Conservation (phyloP, 2,797 vertebrate genomes). For the Anguilla megastoma region DNA sequence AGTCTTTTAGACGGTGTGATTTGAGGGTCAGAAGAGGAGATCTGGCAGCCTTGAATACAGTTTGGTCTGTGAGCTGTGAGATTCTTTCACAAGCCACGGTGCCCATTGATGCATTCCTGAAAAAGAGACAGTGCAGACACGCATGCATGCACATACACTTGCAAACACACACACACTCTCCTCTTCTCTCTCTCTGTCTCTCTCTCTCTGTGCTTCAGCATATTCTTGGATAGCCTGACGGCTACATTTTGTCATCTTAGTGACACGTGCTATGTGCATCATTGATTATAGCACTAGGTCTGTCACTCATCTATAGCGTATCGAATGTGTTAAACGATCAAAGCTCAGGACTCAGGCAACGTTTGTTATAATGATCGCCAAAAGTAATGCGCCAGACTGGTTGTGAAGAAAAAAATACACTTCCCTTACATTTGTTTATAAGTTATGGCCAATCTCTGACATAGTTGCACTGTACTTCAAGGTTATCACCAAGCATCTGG, state of each 20-base stretch:
- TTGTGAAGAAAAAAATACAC: background rate
- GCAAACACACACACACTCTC: background rate
- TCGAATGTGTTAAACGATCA: background rate
- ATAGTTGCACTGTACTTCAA: background rate
- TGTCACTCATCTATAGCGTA: background rate
- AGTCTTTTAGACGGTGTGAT: background rate
- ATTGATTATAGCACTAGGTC: background rate
- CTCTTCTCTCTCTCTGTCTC: background rate
- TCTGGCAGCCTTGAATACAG: background rate
- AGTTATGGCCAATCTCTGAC: background rate
- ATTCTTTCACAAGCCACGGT: background rate
- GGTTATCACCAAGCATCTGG: background rate
- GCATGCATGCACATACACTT: background rate
- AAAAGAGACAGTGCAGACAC: background rate
- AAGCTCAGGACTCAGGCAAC: background rate
- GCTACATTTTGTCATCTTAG: background rate
- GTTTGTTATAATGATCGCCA: background rate
- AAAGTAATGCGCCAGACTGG: background rate
- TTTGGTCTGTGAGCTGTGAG: background rate
- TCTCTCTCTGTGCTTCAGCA: background rate
- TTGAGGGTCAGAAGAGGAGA: background rate
- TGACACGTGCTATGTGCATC: too few species aligned
- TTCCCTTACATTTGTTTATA: background rate
- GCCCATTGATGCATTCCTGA: background rate
- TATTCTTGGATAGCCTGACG: background rate